Evolutionary conservation across 2,797 vertebrate genomes (phyloP).

Genomic region (Otolemur crassicaudatus): DNA sequence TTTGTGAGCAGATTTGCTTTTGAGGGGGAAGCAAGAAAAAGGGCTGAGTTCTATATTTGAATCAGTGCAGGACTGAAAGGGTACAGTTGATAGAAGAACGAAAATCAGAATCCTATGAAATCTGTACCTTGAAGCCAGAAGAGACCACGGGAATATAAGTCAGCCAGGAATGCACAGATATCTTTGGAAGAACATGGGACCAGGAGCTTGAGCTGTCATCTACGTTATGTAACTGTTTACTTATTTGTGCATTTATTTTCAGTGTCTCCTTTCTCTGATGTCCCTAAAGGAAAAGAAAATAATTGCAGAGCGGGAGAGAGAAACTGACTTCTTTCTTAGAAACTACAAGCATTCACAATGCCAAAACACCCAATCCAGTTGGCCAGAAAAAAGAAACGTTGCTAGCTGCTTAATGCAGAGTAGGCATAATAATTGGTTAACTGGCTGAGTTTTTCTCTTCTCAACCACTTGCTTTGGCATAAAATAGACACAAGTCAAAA

Average conservation of each 20-base stretch:
- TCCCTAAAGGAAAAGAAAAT: not conserved
- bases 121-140: not conserved
- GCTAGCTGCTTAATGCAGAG: not conserved
- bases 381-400: not conserved
- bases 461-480: constrained; percentile 36
- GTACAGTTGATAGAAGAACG: not conserved
- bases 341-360: not conserved
- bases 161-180: not conserved
- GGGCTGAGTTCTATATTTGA: not conserved
- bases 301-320: not conserved
- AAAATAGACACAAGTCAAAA: constrained; percentile 56
- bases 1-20: not conserved
- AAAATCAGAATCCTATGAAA: not conserved
- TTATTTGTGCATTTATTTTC: constrained; percentile 19
- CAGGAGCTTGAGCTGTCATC: not conserved
- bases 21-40: not conserved
- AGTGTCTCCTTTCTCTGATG: not conserved
- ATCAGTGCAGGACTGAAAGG: not conserved
- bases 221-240: not conserved
- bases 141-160: not conserved
- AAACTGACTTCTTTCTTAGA: not conserved
- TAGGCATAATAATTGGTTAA: constrained; percentile 22
- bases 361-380: constrained; percentile 8
- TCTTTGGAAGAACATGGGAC: not conserved
- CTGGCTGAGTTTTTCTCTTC: constrained; percentile 45